Evolutionary conservation across 2,888 invertebrate genomes (phyloP), one percentile per base, ranked within the genome.

Genomic region (Drosophila multiciliata): DNA sequence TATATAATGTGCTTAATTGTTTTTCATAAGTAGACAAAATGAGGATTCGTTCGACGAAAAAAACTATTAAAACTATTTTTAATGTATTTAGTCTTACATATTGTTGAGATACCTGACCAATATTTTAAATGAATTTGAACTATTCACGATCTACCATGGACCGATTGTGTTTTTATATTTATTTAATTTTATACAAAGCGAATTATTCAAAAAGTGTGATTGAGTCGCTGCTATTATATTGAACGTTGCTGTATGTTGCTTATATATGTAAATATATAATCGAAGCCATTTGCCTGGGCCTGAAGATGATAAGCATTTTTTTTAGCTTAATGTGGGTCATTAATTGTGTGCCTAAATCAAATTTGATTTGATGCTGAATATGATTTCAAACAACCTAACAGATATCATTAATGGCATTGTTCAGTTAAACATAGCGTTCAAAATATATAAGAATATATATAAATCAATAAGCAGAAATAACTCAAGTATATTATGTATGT

Each of bases 261-360:
- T 2, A 17, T 8, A 36, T n/a, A 26, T 36, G 12, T 26, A 36
- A 40, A 62, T 55, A 62, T 55, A 55, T 58, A 59, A 38, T 38
- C 45, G 53, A 62, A 38, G 59, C 60, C 55, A 58, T 40, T 73
- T 58, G 71, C 36, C 75, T 50, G 70, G 53, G 40, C 72, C 23
- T 4, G 8, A 8, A 15, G 45, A 23, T 79, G 86, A 83, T 83
- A 83, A 83, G 83, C 72, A 48, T 23, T 20, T 55, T n/a, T 17
- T 45, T 71, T 57, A 50, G 48, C 48, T 40, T 72, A 85, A 83
- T 83, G 76, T 87, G 88, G 73, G 80, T 73, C 83, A 87, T 82
- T 85, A 79, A 74, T 40, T n/a, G 11, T 35, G 9, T 62, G 66
- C 66, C 53, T 23, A 63, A 66, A 66, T 86, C 70, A 66, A 74